A percentile compares a stretch with the other conserved stretches of the same genome.
These are phyloP conservation scores for Microctonus aethiopoides DNA, from an alignment of 2,888 invertebrate species.

Conservation along the genomic window DNA sequence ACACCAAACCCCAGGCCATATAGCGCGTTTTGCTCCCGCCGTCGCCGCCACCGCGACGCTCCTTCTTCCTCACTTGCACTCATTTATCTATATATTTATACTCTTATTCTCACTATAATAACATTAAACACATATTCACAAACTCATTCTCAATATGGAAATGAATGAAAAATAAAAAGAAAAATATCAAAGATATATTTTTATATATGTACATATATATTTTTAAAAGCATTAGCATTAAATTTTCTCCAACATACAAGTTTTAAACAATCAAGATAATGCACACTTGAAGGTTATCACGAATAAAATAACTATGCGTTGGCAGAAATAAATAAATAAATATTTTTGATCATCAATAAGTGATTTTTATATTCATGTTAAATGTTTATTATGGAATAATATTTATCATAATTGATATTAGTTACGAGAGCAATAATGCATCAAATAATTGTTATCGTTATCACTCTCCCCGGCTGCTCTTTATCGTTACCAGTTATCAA, in stretches of 20 bases:
- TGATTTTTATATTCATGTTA: not conserved
- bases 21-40: slow-evolving; percentile 27
- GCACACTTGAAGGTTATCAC: not conserved
- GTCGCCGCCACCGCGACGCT: slow-evolving; percentile 13
- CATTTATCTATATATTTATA: not conserved
- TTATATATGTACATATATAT: not conserved
- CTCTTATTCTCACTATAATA: not conserved
- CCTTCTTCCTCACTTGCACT: slow-evolving; percentile 13
- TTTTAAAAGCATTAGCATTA: not conserved
- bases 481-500: slow-evolving; percentile 35
- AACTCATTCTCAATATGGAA: not conserved
- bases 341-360: not conserved
- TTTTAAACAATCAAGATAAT: slow-evolving; percentile 2
- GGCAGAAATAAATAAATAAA: not conserved
- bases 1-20: slow-evolving; percentile 44
- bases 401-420: slow-evolving; percentile 62
- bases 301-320: not conserved
- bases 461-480: slow-evolving; percentile 43
- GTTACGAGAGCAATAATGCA: slow-evolving; percentile 52
- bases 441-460: slow-evolving; percentile 56
- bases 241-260: not conserved
- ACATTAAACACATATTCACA: not conserved
- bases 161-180: not conserved
- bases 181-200: not conserved
- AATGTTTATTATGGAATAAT: not conserved